Conservation (phyloP, 2,113 vertebrate genomes). For the Myotis yumanensis region DNA sequence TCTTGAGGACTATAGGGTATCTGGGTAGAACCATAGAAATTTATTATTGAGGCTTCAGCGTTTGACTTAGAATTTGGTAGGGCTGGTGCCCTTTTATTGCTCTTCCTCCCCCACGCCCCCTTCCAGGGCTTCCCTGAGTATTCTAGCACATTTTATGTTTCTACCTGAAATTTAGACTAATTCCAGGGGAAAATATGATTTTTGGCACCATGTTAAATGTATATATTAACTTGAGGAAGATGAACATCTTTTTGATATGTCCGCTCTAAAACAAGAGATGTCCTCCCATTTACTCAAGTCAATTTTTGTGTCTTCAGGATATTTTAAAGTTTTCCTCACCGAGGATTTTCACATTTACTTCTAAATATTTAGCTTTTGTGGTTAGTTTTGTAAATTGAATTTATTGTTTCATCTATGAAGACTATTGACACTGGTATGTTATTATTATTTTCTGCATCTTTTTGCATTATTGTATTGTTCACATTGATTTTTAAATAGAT, state of each 20-base stretch:
- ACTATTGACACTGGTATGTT: not conserved
- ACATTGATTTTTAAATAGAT: not conserved
- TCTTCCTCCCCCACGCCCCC: too few species aligned
- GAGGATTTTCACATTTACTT: not conserved
- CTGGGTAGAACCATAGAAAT: not conserved
- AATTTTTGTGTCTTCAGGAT: not conserved
- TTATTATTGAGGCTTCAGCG: not conserved
- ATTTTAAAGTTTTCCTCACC: not conserved
- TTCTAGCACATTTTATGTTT: not conserved
- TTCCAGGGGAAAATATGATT: not conserved
- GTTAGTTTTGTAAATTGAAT: not conserved
- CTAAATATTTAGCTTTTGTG: not conserved
- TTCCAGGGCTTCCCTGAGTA: not conserved
- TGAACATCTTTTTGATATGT: not conserved
- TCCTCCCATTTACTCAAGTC: not conserved
- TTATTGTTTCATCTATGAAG: not conserved
- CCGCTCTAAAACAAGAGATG: not conserved
- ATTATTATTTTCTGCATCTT: not conserved
- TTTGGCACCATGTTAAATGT: not conserved
- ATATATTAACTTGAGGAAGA: not conserved
- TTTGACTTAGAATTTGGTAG: not conserved
- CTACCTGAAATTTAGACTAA: not conserved
- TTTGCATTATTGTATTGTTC: not conserved
- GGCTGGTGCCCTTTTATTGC: not conserved
- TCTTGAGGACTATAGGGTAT: not conserved